phyloP scores from a whole-genome alignment of 2,113 vertebrate genomes.

The Thermophis baileyi region DNA sequence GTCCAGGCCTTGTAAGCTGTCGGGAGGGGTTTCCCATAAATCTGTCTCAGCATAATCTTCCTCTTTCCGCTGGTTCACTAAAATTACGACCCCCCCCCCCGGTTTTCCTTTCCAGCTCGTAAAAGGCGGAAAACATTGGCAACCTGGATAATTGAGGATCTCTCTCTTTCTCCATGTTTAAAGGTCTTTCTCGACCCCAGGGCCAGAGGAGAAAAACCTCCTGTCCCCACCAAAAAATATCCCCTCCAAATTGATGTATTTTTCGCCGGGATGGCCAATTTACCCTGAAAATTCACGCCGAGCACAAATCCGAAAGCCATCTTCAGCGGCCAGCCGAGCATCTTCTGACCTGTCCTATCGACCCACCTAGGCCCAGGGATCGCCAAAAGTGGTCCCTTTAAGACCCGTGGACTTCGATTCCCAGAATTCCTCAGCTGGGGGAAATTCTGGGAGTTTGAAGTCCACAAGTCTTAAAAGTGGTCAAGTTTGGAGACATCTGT shows the following conservation, averaged over 20 bases:
- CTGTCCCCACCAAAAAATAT: background rate
- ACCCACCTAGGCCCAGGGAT: background rate
- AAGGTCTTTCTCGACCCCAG: background rate
- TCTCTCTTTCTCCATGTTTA: background rate
- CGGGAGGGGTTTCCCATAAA: background rate
- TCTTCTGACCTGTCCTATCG: background rate
- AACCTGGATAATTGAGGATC: background rate
- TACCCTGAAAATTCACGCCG: background rate
- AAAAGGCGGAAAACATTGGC: background rate
- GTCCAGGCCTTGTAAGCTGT: background rate
- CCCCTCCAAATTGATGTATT: background rate
- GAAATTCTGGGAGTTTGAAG: background rate
- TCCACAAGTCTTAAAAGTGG: background rate
- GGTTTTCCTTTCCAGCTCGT: background rate
- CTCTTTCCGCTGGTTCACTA: background rate
- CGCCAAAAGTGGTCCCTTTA: background rate
- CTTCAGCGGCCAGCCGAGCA: background rate
- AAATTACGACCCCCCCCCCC: background rate
- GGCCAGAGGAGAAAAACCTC: background rate
- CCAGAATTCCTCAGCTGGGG: background rate
- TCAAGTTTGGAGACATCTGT: background rate
- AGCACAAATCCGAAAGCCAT: background rate
- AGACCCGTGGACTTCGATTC: background rate
- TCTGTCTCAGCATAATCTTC: background rate
- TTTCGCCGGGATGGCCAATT: background rate